These are phyloP conservation scores for Thalassaphorura encarpata DNA, from an alignment of 1,140 invertebrate genomes.

Conservation along the genomic window DNA sequence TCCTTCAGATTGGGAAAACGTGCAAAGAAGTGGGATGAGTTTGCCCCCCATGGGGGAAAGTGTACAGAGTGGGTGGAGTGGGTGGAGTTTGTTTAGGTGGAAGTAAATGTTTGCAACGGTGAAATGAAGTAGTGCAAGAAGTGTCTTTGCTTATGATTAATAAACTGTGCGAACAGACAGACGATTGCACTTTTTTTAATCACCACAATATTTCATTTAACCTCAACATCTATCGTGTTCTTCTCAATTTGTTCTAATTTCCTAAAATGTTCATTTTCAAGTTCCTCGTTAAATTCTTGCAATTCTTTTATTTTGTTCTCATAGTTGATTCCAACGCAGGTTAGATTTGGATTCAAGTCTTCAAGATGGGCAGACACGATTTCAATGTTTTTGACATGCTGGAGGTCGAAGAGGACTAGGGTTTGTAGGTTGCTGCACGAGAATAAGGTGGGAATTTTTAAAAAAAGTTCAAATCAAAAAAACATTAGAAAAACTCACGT, in stretches of 20 bases:
- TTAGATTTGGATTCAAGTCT: constrained; percentile 29
- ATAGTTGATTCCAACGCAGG: constrained; percentile 30
- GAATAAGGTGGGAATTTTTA: too few relatives aligned
- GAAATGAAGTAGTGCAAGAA: too few relatives aligned
- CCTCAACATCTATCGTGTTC: too few relatives aligned
- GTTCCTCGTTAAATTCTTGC: constrained; percentile 11
- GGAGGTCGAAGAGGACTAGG: constrained; percentile 26
- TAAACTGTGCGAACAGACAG: too few relatives aligned
- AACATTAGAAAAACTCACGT: constrained; percentile 6
- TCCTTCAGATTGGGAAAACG: constrained; percentile 31
- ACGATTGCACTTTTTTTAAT: too few relatives aligned
- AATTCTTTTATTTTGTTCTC: constrained; percentile 18
- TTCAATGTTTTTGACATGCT: constrained; percentile 28
- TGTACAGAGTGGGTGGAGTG: too few relatives aligned
- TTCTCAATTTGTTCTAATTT: neutral
- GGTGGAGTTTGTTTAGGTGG: too few relatives aligned
- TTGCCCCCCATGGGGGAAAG: too few relatives aligned
- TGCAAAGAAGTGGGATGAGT: constrained; percentile 24
- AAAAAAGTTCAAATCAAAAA: too few relatives aligned
- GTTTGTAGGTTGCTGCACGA: constrained; percentile 31
- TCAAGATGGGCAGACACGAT: constrained; percentile 33
- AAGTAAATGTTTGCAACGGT: too few relatives aligned
- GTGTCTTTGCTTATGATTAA: too few relatives aligned
- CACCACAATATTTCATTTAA: too few relatives aligned
- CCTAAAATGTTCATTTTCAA: constrained; percentile 11